These are phyloP conservation scores for Amblyopsis hoosieri DNA, from an alignment of 2,797 vertebrate species.

Conservation along the genomic window DNA sequence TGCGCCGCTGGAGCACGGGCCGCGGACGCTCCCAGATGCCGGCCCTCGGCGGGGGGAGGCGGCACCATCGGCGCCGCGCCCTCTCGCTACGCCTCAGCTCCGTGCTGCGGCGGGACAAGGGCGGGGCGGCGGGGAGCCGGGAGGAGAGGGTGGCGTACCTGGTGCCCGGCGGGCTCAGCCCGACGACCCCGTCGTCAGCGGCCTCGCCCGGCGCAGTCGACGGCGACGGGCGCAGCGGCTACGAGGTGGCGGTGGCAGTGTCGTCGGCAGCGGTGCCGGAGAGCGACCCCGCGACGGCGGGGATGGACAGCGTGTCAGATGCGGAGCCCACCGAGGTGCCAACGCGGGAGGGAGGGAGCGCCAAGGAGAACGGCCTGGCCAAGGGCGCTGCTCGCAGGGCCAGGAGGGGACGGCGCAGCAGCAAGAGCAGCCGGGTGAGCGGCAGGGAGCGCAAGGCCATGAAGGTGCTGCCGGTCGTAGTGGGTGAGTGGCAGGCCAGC, in stretches of 20 bases:
- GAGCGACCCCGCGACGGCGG: conserved; percentile 64
- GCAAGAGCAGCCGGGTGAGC: conserved; percentile 76
- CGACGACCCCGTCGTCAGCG: conserved; percentile 46
- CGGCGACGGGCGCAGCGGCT: conserved; percentile 8
- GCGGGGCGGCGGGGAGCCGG: conserved; percentile 6
- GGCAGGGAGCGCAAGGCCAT: conserved; percentile 79
- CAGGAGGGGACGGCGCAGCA: conserved; percentile 47
- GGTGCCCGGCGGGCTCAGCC: conserved; percentile 47
- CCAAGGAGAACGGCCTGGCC: conserved; percentile 49
- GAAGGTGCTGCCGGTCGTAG: conserved; percentile 77
- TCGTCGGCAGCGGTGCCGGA: conserved; percentile 17
- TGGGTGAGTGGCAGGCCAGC: conserved; percentile 60
- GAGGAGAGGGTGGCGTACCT: conserved; percentile 57
- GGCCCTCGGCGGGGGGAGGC: not conserved
- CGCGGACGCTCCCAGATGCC: conserved; percentile 54
- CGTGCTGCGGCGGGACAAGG: conserved; percentile 46
- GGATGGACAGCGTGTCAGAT: conserved; percentile 71
- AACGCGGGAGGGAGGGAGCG: conserved; percentile 21
- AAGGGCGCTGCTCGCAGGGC: conserved; percentile 14
- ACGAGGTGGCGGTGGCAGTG: not conserved
- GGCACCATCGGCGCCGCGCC: conserved; percentile 16
- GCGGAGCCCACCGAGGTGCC: conserved; percentile 51
- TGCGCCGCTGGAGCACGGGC: conserved; percentile 70
- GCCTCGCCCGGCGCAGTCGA: conserved; percentile 11
- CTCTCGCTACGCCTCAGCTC: conserved; percentile 58